These are phyloP conservation scores for Agelas oroides DNA, from an alignment of 37 sponge, comb jelly and placozoan species.

Conservation along the genomic window DNA sequence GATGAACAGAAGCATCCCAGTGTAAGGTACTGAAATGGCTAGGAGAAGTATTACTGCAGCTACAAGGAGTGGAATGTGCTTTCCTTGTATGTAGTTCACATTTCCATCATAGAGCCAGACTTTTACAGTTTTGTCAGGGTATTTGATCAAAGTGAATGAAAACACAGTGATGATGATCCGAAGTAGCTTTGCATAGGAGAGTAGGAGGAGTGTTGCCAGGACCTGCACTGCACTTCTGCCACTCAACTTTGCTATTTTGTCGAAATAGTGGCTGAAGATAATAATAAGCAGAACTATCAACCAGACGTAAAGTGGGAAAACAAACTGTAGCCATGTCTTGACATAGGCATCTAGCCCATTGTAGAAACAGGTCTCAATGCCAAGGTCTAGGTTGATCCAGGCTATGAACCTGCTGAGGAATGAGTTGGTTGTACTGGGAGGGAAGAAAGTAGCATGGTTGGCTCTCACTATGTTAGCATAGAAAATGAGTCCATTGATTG, in stretches of 20 bases:
- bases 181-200: conserved; percentile 37
- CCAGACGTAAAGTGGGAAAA: conserved; percentile 19
- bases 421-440: neutral
- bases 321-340: conserved; percentile 36
- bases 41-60: no score
- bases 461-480: no score
- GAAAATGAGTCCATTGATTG: no score
- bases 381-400: conserved; percentile 17
- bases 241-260: neutral
- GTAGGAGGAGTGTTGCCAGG: conserved; percentile 30
- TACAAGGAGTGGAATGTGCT: neutral
- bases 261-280: neutral
- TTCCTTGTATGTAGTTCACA: conserved; percentile 3
- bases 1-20: neutral
- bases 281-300: conserved; percentile 9
- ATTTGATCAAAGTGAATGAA: neutral
- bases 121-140: neutral
- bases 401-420: conserved; percentile 10
- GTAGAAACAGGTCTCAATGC: conserved; percentile 18
- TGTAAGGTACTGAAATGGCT: conserved; percentile 11
- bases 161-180: conserved; percentile 3
- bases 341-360: neutral
- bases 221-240: conserved; percentile 33
- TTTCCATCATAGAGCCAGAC: conserved; percentile 33
- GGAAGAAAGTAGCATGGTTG: no score